These are phyloP conservation scores for Montipora capricornis DNA, from an alignment of 64 coral and sea anemone genomes.

Conservation along the genomic window DNA sequence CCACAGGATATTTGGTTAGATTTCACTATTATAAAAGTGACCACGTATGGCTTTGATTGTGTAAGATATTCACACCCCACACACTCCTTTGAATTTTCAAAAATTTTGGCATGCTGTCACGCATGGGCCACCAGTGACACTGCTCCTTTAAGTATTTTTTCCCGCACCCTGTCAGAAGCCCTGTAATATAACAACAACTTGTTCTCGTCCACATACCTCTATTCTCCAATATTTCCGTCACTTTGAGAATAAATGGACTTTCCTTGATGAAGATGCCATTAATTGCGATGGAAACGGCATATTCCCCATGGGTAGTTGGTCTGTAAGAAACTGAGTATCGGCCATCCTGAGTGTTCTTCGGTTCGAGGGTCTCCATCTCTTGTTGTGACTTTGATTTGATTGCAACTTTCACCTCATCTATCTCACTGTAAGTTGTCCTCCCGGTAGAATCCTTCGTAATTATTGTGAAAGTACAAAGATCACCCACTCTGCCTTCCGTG, in stretches of 20 bases:
- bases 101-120: no score
- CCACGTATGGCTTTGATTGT: no score
- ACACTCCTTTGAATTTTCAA: no score
- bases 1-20: no score
- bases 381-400: not conserved
- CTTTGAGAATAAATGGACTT: slow-evolving; percentile 2
- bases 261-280: not conserved
- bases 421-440: not conserved
- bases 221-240: not conserved
- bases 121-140: no score
- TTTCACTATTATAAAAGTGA: no score
- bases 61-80: no score
- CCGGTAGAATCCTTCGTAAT: not conserved
- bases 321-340: not conserved
- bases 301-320: not conserved
- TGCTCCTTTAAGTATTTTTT: no score
- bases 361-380: not conserved
- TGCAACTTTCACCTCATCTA: not conserved
- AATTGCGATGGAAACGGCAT: not conserved
- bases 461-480: not conserved
- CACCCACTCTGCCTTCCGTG: not conserved
- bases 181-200: no score
- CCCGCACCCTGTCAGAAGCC: no score
- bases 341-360: not conserved
- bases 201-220: no score